Conservation (phyloP, 2,113 vertebrate species). For the Oreocharis arfaki region DNA sequence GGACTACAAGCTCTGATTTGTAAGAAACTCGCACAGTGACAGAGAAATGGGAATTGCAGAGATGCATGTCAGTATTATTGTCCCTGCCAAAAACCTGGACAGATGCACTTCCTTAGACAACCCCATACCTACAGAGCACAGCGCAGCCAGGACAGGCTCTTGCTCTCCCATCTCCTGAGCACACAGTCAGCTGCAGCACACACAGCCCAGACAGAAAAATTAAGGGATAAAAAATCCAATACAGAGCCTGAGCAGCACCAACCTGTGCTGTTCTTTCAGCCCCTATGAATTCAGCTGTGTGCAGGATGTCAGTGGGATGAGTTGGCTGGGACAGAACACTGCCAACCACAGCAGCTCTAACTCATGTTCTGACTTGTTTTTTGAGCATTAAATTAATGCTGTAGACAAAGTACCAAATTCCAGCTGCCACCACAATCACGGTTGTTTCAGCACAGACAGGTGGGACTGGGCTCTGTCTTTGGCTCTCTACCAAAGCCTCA, state of each 20-base stretch:
- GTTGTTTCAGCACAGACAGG: neutral
- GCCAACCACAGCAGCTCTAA: neutral
- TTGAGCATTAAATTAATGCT: neutral
- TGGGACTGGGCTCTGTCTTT: neutral
- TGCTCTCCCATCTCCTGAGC: neutral
- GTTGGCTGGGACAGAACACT: neutral
- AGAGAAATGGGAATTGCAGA: neutral
- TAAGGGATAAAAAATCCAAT: neutral
- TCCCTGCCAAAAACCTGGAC: neutral
- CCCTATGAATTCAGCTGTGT: neutral
- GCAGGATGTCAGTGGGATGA: neutral
- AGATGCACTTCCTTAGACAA: neutral
- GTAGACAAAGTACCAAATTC: neutral
- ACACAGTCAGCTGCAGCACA: neutral
- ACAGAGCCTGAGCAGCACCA: neutral
- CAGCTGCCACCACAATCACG: neutral
- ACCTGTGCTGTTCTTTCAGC: neutral
- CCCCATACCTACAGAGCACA: fast-evolving
- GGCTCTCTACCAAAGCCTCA: neutral
- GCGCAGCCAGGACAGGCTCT: neutral
- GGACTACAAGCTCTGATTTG: neutral
- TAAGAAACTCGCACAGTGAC: neutral
- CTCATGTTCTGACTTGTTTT: neutral
- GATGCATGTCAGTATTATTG: neutral
- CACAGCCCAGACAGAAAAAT: neutral